phyloP scores from a whole-genome alignment of 64 coral and sea anemone genomes.

The Pocillopora damicornis region DNA sequence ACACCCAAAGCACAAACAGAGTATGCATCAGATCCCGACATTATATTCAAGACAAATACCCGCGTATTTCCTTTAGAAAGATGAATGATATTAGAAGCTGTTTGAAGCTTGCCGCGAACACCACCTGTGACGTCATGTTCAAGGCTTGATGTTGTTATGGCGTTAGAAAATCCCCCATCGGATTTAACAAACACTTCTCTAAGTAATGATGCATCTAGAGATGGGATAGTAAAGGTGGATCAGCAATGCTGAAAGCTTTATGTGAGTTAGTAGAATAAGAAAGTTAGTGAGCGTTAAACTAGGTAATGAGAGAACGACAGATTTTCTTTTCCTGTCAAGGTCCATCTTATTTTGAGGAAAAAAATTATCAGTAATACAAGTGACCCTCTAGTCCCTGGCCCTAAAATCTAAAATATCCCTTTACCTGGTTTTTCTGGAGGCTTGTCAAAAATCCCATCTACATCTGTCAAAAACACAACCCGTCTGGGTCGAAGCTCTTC shows the following conservation, averaged over 20 bases:
- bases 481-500: conserved; percentile 66
- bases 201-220: conserved; percentile 62
- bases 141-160: conserved; percentile 70
- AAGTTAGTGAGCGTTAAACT: too few relatives aligned
- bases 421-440: conserved; percentile 70
- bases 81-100: conserved; percentile 70
- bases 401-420: not conserved
- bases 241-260: too few relatives aligned
- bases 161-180: conserved; percentile 23
- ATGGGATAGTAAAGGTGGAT: not conserved
- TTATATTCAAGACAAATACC: conserved; percentile 74
- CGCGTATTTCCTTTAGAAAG: conserved; percentile 41
- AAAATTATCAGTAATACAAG: too few relatives aligned
- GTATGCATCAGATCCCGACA: conserved; percentile 35
- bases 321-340: too few relatives aligned
- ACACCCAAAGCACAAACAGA: conserved; percentile 48
- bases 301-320: too few relatives aligned
- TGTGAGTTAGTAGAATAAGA: too few relatives aligned
- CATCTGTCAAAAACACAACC: conserved; percentile 84
- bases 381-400: too few relatives aligned
- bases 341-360: too few relatives aligned
- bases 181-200: conserved; percentile 48
- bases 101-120: conserved; percentile 65
- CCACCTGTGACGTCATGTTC: conserved; percentile 84
- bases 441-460: conserved; percentile 76